Conservation (phyloP, 64 coral and sea anemone genomes). For the Astreopora myriophthalma region DNA sequence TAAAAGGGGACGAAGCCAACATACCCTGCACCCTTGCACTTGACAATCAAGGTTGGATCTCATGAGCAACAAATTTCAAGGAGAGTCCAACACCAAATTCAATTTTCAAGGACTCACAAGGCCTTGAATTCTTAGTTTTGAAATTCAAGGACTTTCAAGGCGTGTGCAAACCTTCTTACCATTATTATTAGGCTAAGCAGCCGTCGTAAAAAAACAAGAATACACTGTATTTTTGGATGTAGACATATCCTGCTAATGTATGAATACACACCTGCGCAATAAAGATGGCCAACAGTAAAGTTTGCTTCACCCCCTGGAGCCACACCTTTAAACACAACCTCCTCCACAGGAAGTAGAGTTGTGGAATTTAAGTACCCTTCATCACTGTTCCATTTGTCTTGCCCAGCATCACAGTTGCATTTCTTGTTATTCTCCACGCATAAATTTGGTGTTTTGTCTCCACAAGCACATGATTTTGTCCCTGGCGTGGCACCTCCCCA, state of each 20-base stretch:
- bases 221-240: neutral
- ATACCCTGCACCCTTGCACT: too few species aligned
- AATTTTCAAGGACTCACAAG: too few species aligned
- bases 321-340: slow-evolving; percentile 77
- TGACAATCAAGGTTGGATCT: too few species aligned
- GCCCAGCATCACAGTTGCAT: slow-evolving; percentile 87
- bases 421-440: slow-evolving; percentile 40
- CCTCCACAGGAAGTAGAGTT: slow-evolving; percentile 65
- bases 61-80: too few species aligned
- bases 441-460: neutral
- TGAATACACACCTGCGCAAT: slow-evolving; percentile 59
- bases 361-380: slow-evolving; percentile 54
- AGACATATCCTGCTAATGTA: neutral
- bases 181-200: too few species aligned
- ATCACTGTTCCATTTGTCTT: slow-evolving; percentile 37
- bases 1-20: too few species aligned
- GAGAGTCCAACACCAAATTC: too few species aligned
- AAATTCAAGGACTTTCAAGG: too few species aligned
- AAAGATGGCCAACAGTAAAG: slow-evolving; percentile 78
- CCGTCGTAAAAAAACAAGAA: neutral
- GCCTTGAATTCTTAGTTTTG: too few species aligned
- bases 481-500: slow-evolving; percentile 75
- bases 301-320: slow-evolving; percentile 49
- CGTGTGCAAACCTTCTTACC: too few species aligned
- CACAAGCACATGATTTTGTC: slow-evolving; percentile 65